A percentile compares a stretch with the other conserved stretches of the same genome.
These are phyloP conservation scores for Dryobota labecula DNA, from an alignment of 2,888 invertebrate species.

Conservation along the genomic window DNA sequence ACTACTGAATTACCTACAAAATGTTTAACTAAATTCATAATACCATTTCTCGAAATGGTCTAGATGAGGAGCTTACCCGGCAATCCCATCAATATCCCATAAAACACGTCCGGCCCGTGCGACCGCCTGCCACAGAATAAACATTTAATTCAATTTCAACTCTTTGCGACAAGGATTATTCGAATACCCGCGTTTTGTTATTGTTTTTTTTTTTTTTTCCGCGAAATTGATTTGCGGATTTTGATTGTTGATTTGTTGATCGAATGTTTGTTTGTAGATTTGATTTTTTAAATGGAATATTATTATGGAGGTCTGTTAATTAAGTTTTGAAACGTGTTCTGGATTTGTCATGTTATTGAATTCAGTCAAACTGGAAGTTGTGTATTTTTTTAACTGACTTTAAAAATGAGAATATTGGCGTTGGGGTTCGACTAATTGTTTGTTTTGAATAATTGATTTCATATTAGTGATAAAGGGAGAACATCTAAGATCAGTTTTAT, in stretches of 20 bases:
- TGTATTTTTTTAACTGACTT: neutral
- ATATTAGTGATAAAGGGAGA: neutral
- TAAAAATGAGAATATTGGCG: neutral
- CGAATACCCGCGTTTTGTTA: slow-evolving; percentile 31
- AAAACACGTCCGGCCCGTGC: slow-evolving; percentile 48
- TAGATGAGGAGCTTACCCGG: slow-evolving; percentile 35
- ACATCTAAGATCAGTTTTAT: too few relatives aligned
- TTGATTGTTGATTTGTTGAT: slow-evolving; percentile 46
- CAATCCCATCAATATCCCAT: slow-evolving; percentile 52
- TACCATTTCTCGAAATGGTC: slow-evolving; percentile 32
- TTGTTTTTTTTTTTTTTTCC: slow-evolving; percentile 21
- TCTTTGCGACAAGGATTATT: slow-evolving; percentile 50
- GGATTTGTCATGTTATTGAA: neutral
- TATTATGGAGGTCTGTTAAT: neutral
- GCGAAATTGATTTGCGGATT: slow-evolving; percentile 41
- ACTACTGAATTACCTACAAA: neutral
- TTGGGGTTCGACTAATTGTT: neutral
- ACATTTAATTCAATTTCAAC: slow-evolving; percentile 57
- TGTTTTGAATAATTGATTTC: neutral
- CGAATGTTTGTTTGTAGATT: slow-evolving; percentile 37
- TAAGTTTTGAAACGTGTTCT: neutral
- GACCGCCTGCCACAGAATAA: slow-evolving; percentile 39
- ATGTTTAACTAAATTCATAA: slow-evolving; percentile 17
- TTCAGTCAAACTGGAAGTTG: neutral
- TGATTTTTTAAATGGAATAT: slow-evolving; percentile 37